Base-by-base conservation (phyloP, 2,113 vertebrate species). In the Chamaea fasciata region DNA sequence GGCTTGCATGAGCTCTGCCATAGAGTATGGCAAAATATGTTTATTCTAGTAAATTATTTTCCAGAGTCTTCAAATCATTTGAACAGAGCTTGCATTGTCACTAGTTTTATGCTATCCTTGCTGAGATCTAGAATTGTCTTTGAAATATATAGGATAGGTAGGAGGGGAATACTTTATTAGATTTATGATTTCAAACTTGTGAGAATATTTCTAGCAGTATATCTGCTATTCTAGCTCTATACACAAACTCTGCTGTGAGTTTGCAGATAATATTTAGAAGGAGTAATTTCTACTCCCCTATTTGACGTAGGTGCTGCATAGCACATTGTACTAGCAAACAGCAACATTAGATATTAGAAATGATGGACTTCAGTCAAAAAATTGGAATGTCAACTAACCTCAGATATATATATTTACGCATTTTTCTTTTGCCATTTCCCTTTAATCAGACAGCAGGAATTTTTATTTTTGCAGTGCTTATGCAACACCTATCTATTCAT, bases 391-490 rank as follows among this genome's bases (percentile, higher is more conserved):
- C 44, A 75, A 46, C 53, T 67, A 26, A 87, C 39, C 19, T 87
- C 27, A 41, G 39, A 13, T 26, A 19, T 5, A 19, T 5, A 4
- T 0, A 1, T 9, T 57, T 47, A 12, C 28, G 52, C 3, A 18
- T 84, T 94, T 78, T 91, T 15, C 31, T 80, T 90, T 82, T 89
- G 22, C 30, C n/a, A 31, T 5, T 85, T 71, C 27, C 10, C 35
- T 74, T 92, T 67, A 42, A 44, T 67, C 31, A 64, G n/a, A 30
- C 26, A 78, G 39, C 26, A 79, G 15, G 50, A 71, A 57, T 52
- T 46, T 84, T 8, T 52, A 21, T 17, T 94, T 91, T 73, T 70
- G 23, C 27, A 59, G 35, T 52, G 28, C 37, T 68, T 65, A 26
- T 26, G 13, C 19, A 82, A 30, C 50, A 68, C 15, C 3, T 46